phyloP scores from a whole-genome alignment of 1,140 invertebrate genomes.

The Wiebesia pumilae region DNA sequence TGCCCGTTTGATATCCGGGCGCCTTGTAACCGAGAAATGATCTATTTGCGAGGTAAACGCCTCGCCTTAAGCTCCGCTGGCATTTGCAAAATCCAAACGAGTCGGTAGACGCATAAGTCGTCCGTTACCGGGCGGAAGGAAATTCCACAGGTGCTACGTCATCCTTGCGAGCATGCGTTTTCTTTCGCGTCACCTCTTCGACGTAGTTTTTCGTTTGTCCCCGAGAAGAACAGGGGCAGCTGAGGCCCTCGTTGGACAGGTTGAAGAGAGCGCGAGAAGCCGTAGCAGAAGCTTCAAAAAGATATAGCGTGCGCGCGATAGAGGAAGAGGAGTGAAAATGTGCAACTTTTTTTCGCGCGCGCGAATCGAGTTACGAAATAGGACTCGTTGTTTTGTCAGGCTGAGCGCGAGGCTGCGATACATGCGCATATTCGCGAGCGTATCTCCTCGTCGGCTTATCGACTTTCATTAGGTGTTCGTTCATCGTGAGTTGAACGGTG shows the following conservation, averaged over 20 bases:
- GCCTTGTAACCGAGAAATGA: not conserved
- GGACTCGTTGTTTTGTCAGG: constrained; percentile 29
- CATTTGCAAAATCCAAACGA: not conserved
- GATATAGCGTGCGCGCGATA: not conserved
- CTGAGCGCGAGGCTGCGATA: not conserved
- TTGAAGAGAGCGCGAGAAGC: not conserved
- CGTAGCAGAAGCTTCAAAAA: not conserved
- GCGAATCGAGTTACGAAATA: constrained; percentile 35
- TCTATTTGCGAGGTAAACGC: not conserved
- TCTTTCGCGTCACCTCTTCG: not conserved
- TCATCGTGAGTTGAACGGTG: not conserved
- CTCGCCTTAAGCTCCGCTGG: not conserved
- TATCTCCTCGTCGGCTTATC: not conserved
- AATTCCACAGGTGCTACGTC: constrained; percentile 14
- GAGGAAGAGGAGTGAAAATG: not conserved
- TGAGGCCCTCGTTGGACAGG: not conserved
- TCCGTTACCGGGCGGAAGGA: constrained; percentile 8
- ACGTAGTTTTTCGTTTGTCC: not conserved
- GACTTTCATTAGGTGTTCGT: constrained; percentile 17
- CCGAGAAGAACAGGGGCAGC: not conserved
- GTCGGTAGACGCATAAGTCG: not conserved
- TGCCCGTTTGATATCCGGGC: too few relatives aligned
- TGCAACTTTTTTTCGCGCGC: not conserved
- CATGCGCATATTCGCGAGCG: not conserved
- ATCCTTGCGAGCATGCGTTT: not conserved